phyloP scores from a whole-genome alignment of 2,113 vertebrate genomes.

The Dissostichus mawsoni region DNA sequence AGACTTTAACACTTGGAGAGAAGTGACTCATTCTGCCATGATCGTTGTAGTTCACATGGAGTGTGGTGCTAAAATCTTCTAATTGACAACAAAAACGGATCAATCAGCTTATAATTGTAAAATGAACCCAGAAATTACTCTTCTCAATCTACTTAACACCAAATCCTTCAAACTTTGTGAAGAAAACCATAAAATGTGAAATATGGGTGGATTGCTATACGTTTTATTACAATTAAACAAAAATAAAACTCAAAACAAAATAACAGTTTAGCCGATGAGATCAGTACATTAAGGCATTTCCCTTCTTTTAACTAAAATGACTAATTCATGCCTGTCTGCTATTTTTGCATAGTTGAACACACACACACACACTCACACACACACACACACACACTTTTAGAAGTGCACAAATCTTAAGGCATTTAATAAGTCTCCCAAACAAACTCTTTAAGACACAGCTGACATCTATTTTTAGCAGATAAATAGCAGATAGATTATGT shows the following conservation, averaged over 20 bases:
- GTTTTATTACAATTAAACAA: background rate
- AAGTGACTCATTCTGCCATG: background rate
- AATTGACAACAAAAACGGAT: background rate
- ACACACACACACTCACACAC: too few species aligned
- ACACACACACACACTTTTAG: too few species aligned
- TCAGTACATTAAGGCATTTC: background rate
- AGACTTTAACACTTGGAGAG: background rate
- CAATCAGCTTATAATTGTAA: background rate
- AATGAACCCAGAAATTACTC: background rate
- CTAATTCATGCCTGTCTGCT: background rate
- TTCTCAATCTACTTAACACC: background rate
- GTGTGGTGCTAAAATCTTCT: background rate
- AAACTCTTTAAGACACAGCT: background rate
- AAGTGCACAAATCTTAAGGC: background rate
- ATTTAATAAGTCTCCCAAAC: conserved; percentile 5
- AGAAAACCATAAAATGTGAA: background rate
- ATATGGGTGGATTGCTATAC: background rate
- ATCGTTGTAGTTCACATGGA: background rate
- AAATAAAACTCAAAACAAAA: background rate
- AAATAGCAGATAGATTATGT: background rate
- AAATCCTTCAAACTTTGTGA: background rate
- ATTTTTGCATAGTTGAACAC: background rate
- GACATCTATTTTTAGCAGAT: background rate
- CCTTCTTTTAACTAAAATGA: background rate
- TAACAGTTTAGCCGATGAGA: background rate